These are phyloP conservation scores for Cyclura pinguis DNA, from an alignment of 2,797 vertebrate genomes.

Conservation along the genomic window DNA sequence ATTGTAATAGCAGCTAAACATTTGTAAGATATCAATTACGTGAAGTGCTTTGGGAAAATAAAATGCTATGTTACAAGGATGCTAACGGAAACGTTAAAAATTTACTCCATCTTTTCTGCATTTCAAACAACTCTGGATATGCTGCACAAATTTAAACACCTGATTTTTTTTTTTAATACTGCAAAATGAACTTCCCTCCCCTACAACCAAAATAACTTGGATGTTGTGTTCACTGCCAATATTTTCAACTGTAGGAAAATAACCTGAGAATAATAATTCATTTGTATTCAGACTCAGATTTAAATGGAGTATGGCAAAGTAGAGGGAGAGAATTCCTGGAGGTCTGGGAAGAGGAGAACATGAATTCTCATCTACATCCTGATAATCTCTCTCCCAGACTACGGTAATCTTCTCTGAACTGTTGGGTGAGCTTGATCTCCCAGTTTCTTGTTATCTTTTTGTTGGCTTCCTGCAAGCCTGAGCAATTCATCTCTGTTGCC, in stretches of 20 bases:
- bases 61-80: background rate
- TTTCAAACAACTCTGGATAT: slow-evolving; percentile 9
- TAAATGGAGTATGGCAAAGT: background rate
- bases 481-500: background rate
- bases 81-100: slow-evolving; percentile 17
- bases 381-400: background rate
- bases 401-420: background rate
- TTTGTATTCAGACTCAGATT: slow-evolving; percentile 30
- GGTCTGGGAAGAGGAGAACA: background rate
- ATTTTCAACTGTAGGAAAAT: slow-evolving; percentile 30
- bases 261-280: slow-evolving; percentile 38
- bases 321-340: background rate
- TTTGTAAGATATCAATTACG: accelerated
- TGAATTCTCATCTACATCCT: background rate
- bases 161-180: background rate
- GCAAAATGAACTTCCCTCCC: background rate
- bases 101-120: background rate
- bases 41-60: slow-evolving; percentile 6
- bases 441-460: background rate
- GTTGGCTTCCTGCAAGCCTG: no score
- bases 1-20: background rate
- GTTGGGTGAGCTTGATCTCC: background rate
- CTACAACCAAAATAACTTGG: background rate
- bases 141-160: slow-evolving; percentile 21
- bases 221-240: background rate